These are phyloP conservation scores for Lindbergichthys nudifrons DNA, from an alignment of 2,797 vertebrate species.

Conservation along the genomic window DNA sequence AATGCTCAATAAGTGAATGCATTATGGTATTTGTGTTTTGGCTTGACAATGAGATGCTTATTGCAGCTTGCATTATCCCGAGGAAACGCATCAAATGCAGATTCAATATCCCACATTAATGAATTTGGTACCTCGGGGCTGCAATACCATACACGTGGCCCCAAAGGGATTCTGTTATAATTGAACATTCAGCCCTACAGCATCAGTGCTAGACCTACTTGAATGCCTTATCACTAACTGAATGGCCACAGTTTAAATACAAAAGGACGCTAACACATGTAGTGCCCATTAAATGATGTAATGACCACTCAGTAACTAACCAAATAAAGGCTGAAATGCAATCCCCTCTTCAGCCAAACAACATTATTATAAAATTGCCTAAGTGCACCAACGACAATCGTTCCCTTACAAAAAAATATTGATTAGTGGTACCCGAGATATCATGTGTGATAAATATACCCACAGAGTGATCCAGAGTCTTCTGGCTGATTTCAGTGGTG, in stretches of 20 bases:
- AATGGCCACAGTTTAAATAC: conserved; percentile 55
- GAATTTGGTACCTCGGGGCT: conserved; percentile 60
- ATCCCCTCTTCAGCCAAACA: background rate
- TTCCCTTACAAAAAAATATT: conserved; percentile 1
- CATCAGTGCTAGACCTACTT: conserved; percentile 41
- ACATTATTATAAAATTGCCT: background rate
- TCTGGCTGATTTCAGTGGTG: background rate
- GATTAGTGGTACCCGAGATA: background rate
- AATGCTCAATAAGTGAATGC: conserved; percentile 56
- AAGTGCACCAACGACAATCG: background rate
- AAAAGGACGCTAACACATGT: conserved; percentile 46
- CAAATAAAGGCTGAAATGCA: conserved; percentile 18
- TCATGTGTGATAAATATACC: background rate
- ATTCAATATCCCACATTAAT: conserved; percentile 64
- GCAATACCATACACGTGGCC: conserved; percentile 45
- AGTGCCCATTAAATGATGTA: conserved; percentile 37
- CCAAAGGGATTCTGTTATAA: conserved; percentile 52
- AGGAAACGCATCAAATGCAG: conserved; percentile 57
- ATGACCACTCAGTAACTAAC: conserved; percentile 38
- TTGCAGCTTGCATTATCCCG: conserved; percentile 38
- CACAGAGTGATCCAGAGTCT: background rate
- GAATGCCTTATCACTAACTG: conserved; percentile 57
- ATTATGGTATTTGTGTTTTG: conserved; percentile 58
- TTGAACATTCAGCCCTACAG: conserved; percentile 58
- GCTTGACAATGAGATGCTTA: conserved; percentile 52